Percentiles rank a stretch among this genome's conserved stretches.
phyloP scores from a whole-genome alignment of 1,140 invertebrate species.

The Kradibia gibbosae region DNA sequence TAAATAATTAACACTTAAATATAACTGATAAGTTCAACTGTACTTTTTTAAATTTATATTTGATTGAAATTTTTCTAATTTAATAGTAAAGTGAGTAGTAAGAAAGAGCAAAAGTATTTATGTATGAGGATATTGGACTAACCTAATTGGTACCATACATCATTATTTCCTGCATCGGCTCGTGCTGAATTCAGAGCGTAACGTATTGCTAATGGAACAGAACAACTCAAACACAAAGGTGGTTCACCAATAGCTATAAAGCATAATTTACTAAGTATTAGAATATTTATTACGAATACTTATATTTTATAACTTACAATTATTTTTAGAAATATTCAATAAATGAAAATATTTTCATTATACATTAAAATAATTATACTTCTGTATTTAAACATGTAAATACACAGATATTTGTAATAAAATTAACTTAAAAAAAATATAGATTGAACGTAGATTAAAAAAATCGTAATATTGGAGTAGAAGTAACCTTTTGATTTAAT shows the following conservation, averaged over 20 bases:
- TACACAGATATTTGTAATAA: too few species aligned
- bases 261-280: neutral
- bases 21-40: too few species aligned
- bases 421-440: neutral
- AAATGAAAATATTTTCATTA: too few species aligned
- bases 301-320: neutral
- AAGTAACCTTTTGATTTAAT: slow-evolving; percentile 83
- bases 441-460: neutral
- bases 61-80: too few species aligned
- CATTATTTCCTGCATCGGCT: slow-evolving; percentile 73
- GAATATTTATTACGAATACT: too few species aligned
- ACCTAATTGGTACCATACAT: slow-evolving; percentile 64
- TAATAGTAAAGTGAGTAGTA: too few species aligned
- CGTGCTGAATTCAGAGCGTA: slow-evolving; percentile 80
- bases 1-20: too few species aligned
- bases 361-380: too few species aligned
- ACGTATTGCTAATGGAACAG: slow-evolving; percentile 81
- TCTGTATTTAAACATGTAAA: too few species aligned
- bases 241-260: slow-evolving; percentile 84
- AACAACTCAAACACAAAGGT: slow-evolving; percentile 79
- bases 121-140: slow-evolving; percentile 44
- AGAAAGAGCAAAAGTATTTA: too few species aligned
- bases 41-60: too few species aligned
- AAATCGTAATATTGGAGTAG: neutral
- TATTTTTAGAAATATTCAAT: neutral